These are phyloP conservation scores for Andrena haemorrhoa DNA, from an alignment of 2,888 invertebrate genomes.

Conservation along the genomic window DNA sequence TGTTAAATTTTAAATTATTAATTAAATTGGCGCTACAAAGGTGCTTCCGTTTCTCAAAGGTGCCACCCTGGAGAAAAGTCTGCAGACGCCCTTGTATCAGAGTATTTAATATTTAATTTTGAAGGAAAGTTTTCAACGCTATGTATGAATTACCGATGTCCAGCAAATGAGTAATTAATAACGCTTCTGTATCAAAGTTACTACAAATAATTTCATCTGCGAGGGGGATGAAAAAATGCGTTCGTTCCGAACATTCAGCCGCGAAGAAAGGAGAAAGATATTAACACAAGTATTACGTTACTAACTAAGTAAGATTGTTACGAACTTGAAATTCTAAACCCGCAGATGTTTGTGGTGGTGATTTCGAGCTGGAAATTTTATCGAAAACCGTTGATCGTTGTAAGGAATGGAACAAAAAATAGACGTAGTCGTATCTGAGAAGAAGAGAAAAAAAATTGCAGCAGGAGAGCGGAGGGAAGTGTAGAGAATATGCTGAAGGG, in stretches of 20 bases:
- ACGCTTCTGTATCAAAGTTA: background rate
- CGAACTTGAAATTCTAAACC: constrained; percentile 10
- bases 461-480: background rate
- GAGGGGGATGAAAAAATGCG: background rate
- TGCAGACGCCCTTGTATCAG: too few relatives aligned
- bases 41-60: background rate
- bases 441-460: background rate
- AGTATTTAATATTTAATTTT: too few relatives aligned
- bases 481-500: background rate
- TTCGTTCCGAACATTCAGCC: background rate
- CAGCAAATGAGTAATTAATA: background rate
- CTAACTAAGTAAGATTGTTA: constrained; percentile 29
- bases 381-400: constrained; percentile 10
- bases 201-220: background rate
- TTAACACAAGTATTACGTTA: constrained; percentile 11
- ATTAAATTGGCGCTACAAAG: too few relatives aligned
- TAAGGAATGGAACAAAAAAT: background rate
- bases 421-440: constrained; percentile 6
- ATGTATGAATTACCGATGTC: background rate
- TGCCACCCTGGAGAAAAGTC: too few relatives aligned
- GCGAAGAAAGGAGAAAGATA: background rate
- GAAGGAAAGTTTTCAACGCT: background rate
- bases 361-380: constrained; percentile 14
- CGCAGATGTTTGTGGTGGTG: constrained; percentile 20
- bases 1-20: background rate